phyloP scores from a whole-genome alignment of 2,797 vertebrate genomes.

The Eulemur albifrons region DNA sequence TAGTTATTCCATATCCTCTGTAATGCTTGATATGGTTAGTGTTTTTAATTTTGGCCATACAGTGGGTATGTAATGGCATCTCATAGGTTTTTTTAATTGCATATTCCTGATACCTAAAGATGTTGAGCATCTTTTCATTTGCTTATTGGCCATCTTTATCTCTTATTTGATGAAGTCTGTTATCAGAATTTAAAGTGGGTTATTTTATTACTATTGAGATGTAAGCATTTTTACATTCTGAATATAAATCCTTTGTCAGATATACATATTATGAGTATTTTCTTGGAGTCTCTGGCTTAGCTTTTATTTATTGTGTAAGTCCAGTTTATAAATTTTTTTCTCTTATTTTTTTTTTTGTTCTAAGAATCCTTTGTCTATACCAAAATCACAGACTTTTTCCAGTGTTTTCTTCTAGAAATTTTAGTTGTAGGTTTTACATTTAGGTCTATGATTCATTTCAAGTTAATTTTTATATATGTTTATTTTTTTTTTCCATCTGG shows the following conservation, averaged over 20 bases:
- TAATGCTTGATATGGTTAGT: neutral
- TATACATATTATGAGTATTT: neutral
- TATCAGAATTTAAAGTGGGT: slow-evolving; percentile 13
- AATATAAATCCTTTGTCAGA: neutral
- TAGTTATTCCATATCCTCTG: neutral
- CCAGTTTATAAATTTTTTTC: neutral
- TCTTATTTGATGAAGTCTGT: neutral
- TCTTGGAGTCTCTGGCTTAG: neutral
- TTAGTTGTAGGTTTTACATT: neutral
- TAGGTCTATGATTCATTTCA: neutral
- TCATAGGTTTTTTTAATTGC: neutral
- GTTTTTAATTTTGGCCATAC: neutral
- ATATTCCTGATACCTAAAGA: neutral
- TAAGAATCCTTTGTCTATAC: neutral
- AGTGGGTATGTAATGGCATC: neutral
- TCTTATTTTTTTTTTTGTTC: neutral
- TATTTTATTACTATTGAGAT: neutral
- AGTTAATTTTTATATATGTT: neutral
- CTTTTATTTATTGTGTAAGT: neutral
- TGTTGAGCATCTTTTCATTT: neutral
- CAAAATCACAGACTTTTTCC: neutral
- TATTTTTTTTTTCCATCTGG: neutral
- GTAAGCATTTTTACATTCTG: neutral
- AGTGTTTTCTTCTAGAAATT: neutral
- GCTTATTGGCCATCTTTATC: neutral